phyloP scores from a whole-genome alignment of 2,888 invertebrate species.

The Coleophora flavipennella region DNA sequence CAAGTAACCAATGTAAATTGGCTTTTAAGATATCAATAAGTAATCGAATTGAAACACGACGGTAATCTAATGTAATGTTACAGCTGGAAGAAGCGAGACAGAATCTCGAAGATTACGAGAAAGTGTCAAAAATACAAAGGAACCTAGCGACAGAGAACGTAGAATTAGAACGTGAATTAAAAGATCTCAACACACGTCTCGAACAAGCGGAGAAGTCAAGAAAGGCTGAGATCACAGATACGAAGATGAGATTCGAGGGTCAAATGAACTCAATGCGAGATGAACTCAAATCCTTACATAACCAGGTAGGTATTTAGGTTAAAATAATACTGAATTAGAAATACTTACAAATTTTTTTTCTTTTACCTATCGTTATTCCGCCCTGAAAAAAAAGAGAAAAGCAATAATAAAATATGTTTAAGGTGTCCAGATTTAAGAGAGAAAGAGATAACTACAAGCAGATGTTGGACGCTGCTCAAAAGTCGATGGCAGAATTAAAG shows the following conservation, averaged over 20 bases:
- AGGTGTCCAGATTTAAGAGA: slow-evolving; percentile 82
- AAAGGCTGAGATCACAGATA: slow-evolving; percentile 84
- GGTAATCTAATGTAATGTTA: slow-evolving; percentile 10
- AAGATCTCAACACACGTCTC: slow-evolving; percentile 77
- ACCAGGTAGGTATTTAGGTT: slow-evolving; percentile 66
- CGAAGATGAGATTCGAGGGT: slow-evolving; percentile 88
- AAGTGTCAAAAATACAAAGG: slow-evolving; percentile 86
- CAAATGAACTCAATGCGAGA: slow-evolving; percentile 85
- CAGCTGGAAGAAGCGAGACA: slow-evolving; percentile 84
- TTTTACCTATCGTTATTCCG: slow-evolving; percentile 5
- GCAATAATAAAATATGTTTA: slow-evolving; percentile 14
- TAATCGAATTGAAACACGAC: too few species aligned
- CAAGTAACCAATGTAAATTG: background rate
- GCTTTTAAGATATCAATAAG: background rate
- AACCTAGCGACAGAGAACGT: slow-evolving; percentile 83
- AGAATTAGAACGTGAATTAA: slow-evolving; percentile 82
- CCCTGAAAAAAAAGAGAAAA: too few species aligned
- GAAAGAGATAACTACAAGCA: slow-evolving; percentile 92
- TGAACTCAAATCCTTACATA: slow-evolving; percentile 86
- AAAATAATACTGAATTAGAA: too few species aligned
- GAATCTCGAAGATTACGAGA: slow-evolving; percentile 88
- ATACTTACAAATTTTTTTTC: too few species aligned
- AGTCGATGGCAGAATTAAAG: slow-evolving; percentile 85
- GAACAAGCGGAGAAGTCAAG: slow-evolving; percentile 80
- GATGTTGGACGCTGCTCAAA: slow-evolving; percentile 90